Conservation (phyloP, 2,888 invertebrate species). For the Diadegma fenestrale region DNA sequence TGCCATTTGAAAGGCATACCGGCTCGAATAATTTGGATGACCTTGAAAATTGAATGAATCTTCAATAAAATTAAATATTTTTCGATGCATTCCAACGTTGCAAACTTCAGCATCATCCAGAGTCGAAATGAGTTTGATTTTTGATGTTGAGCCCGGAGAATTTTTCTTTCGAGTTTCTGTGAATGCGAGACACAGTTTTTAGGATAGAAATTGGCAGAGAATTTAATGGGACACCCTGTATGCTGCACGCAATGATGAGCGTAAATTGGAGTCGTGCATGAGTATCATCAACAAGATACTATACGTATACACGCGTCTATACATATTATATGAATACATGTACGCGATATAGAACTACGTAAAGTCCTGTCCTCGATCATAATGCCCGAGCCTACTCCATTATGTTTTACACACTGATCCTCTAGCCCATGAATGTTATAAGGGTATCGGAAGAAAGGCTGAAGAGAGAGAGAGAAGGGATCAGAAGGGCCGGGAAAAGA, state of each 20-base stretch:
- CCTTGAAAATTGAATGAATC: no score
- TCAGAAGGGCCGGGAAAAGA: slow-evolving; percentile 19
- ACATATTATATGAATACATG: slow-evolving; percentile 3
- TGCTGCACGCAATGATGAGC: slow-evolving; percentile 9
- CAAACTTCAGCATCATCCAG: no score
- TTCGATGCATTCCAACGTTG: no score
- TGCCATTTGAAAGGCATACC: no score
- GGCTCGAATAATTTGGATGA: no score
- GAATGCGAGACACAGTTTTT: background rate
- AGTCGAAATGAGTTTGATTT: background rate
- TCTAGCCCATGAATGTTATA: slow-evolving; percentile 38
- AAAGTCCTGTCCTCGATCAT: slow-evolving; percentile 49
- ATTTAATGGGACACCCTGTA: background rate
- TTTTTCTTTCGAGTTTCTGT: background rate
- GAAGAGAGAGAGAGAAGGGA: background rate
- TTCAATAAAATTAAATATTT: no score
- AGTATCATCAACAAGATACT: slow-evolving; percentile 32
- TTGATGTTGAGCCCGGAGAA: background rate
- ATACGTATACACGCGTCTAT: slow-evolving; percentile 1
- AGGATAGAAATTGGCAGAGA: background rate
- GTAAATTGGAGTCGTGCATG: slow-evolving; percentile 21
- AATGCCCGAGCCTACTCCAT: slow-evolving; percentile 41
- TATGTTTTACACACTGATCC: slow-evolving; percentile 42
- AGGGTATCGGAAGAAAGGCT: slow-evolving; percentile 34
- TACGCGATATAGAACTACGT: background rate